phyloP scores from a whole-genome alignment of 2,888 invertebrate species.

The Pocota personata region DNA sequence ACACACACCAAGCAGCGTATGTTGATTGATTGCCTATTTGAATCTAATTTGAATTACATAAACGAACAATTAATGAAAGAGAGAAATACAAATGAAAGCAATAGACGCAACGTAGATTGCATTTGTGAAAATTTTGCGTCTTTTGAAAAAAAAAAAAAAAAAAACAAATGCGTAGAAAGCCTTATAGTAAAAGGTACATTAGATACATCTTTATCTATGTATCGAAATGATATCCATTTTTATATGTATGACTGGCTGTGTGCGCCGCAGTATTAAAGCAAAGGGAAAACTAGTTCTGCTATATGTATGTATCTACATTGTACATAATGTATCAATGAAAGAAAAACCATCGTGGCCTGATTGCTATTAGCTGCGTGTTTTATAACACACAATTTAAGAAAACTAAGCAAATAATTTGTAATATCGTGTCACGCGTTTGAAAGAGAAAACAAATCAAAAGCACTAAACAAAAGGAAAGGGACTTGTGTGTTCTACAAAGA shows the following conservation, averaged over 20 bases:
- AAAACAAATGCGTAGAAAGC: not conserved
- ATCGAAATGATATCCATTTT: constrained; percentile 11
- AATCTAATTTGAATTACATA: not conserved
- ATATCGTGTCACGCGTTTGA: constrained; percentile 37
- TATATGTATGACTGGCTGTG: not conserved
- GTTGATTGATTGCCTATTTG: constrained; percentile 1
- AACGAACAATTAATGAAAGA: not conserved
- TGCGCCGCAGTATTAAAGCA: constrained; percentile 13
- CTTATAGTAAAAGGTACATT: not conserved
- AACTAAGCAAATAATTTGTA: constrained; percentile 37
- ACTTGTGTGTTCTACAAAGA: not conserved
- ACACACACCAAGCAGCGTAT: not conserved
- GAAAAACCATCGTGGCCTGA: constrained; percentile 5
- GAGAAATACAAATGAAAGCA: not conserved
- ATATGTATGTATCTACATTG: not conserved
- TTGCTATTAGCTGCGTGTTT: constrained; percentile 44
- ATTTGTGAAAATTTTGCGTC: not conserved
- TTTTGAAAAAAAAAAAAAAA: not conserved
- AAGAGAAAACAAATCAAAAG: constrained; percentile 7
- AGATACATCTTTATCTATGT: not conserved
- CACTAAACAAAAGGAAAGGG: constrained; percentile 20
- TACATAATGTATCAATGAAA: constrained; percentile 11
- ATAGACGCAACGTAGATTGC: not conserved
- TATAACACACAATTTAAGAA: constrained; percentile 2
- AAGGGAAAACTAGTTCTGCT: constrained; percentile 36